Percentiles rank a stretch among this genome's conserved stretches.
phyloP scores from a whole-genome alignment of 2,113 vertebrate species.

The Stigmatopora argus region DNA sequence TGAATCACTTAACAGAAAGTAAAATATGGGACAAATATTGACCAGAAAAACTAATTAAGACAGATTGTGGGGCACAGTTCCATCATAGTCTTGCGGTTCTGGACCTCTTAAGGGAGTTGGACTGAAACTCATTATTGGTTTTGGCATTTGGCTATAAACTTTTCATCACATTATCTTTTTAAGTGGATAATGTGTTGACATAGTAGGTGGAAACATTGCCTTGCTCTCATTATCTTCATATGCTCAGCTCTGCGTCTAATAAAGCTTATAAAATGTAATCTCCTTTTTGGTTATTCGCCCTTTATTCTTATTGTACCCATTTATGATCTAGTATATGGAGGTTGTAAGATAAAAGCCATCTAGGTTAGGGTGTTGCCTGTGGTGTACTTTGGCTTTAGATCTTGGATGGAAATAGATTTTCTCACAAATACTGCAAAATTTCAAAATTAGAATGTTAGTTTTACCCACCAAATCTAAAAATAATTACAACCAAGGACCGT shows the following conservation, averaged over 20 bases:
- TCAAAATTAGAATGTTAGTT: background rate
- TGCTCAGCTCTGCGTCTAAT: conserved; percentile 54
- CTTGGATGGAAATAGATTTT: background rate
- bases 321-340: background rate
- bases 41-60: conserved; percentile 18
- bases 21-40: conserved; percentile 2
- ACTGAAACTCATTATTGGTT: conserved; percentile 51
- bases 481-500: background rate
- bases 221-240: conserved; percentile 62
- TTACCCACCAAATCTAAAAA: background rate
- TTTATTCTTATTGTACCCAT: conserved; percentile 16
- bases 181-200: conserved; percentile 36
- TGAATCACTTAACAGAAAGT: conserved; percentile 16
- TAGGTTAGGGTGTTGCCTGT: background rate
- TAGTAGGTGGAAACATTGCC: conserved; percentile 49
- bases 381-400: conserved; percentile 12
- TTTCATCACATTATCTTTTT: conserved; percentile 57
- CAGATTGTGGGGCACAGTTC: conserved; percentile 27
- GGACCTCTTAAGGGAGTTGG: conserved; percentile 23
- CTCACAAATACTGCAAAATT: background rate
- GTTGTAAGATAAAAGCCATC: background rate
- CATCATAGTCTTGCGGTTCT: conserved; percentile 29
- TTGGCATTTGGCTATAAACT: conserved; percentile 49
- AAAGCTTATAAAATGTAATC: conserved; percentile 28
- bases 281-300: conserved; percentile 27